Evolutionary conservation across 2,888 invertebrate genomes (phyloP).

Genomic region (Esperia sulphurella): DNA sequence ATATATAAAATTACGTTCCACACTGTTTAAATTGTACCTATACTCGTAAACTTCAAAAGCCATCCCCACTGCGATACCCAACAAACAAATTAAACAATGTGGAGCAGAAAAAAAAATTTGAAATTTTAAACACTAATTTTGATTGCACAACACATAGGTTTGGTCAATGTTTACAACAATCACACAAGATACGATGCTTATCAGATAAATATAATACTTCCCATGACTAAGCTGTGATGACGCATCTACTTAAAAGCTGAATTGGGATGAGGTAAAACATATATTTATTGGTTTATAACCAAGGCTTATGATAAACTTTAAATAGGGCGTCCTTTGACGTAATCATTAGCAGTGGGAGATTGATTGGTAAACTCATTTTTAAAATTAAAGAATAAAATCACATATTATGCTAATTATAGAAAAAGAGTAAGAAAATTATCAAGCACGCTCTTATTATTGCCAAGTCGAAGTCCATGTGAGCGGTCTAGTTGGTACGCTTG

Average conservation of each 20-base stretch:
- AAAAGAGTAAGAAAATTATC: too few relatives aligned
- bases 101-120: constrained; percentile 24
- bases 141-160: not conserved
- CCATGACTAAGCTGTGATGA: not conserved
- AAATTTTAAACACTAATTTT: not conserved
- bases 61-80: constrained; percentile 52
- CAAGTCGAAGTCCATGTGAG: too few relatives aligned
- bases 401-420: too few relatives aligned
- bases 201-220: not conserved
- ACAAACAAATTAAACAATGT: constrained; percentile 40
- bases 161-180: not conserved
- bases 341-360: too few relatives aligned
- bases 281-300: too few relatives aligned
- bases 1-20: constrained; percentile 23
- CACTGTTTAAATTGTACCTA: constrained; percentile 29
- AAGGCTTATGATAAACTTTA: too few relatives aligned
- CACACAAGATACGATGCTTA: not conserved
- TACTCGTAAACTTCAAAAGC: constrained; percentile 11
- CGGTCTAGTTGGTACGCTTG: too few relatives aligned
- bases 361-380: too few relatives aligned
- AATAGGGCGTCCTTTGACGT: too few relatives aligned
- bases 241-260: not conserved
- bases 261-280: not conserved
- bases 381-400: too few relatives aligned
- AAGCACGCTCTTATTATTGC: too few relatives aligned